Base-by-base conservation (phyloP, 2,113 vertebrate species). In the Chaenogobius annularis region DNA sequence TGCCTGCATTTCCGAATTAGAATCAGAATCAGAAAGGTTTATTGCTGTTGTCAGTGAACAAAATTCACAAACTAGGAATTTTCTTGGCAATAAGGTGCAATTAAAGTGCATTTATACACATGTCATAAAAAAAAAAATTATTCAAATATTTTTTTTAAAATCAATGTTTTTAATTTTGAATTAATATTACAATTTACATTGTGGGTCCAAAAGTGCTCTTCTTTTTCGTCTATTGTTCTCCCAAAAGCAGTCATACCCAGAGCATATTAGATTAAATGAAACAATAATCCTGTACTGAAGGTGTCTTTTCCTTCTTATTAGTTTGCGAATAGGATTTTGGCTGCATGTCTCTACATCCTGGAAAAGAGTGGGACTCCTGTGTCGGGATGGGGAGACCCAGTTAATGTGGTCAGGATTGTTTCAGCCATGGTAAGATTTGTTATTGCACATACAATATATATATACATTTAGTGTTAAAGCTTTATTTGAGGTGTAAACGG, bases 241-340 rank as follows among this genome's bases (percentile, higher is more conserved):
- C 7, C 50, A 52, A 52, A 52, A 3, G 8, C 17, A 52, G 17
- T n/a, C 19, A 17, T 48, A 48, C 47, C 17, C 15, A n/a, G 50
- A 58, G 55, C 22, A 6, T 26, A 14, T 5, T 26, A 12, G 22
- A 26, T 5, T 13, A 22, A 58, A n/a, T 8, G 19, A 26, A 20
- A 15, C 13, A 13, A 62, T 10, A 8, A 6, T 22, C 15, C 0
- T 3, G 48, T 46, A 63, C 48, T 59, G 5, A 66, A 4, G 9
- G 1, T 19, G 19, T 40, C 31, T 74, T 70, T 67, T 22, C 72
- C 43, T 67, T 31, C 37, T 17, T 54, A 72, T 65, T 82, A 97
- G 96, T 96, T 96, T 82, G 89, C 94, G 73, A 75, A 92, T 0
- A 94, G 93, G 0, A 90, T 97, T 37, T 90, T 98, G 1, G 92